Conservation (phyloP, 1,140 invertebrate species). For the Globodera rostochiensis region DNA sequence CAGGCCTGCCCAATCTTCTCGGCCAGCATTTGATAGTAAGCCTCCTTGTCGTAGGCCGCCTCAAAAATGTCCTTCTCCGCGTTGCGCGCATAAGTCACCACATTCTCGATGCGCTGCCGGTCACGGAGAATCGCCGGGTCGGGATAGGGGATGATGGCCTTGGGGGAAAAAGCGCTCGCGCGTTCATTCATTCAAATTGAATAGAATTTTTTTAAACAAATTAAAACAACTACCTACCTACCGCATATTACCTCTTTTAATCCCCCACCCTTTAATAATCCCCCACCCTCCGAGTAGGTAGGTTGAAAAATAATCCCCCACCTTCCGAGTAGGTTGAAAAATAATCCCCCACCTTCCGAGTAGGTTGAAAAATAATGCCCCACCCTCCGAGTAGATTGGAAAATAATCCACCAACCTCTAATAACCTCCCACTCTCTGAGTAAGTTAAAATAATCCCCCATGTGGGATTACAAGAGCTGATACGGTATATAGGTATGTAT, state of each 20-base stretch:
- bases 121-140: slow-evolving; percentile 90
- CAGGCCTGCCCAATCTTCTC: too few species aligned
- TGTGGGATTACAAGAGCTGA: too few species aligned
- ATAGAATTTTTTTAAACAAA: too few species aligned
- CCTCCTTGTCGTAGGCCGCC: slow-evolving; percentile 89
- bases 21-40: slow-evolving; percentile 96
- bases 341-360: background rate
- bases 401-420: background rate
- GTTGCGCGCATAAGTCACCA: slow-evolving; percentile 95
- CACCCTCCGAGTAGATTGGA: background rate
- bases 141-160: slow-evolving; percentile 92
- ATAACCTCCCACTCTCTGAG: too few species aligned
- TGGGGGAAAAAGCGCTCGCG: too few species aligned
- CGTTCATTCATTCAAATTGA: background rate
- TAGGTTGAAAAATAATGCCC: background rate
- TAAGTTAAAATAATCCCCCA: too few species aligned
- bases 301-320: background rate
- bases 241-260: too few species aligned
- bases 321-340: too few species aligned
- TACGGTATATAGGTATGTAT: too few species aligned
- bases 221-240: too few species aligned
- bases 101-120: slow-evolving; percentile 86
- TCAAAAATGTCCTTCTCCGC: slow-evolving; percentile 99
- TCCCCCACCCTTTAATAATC: too few species aligned
- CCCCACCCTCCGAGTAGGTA: background rate